Evolutionary conservation across 30 jellyfish, hydroid and myxozoan genomes (phyloP).

Genomic region (Mastigias papua): DNA sequence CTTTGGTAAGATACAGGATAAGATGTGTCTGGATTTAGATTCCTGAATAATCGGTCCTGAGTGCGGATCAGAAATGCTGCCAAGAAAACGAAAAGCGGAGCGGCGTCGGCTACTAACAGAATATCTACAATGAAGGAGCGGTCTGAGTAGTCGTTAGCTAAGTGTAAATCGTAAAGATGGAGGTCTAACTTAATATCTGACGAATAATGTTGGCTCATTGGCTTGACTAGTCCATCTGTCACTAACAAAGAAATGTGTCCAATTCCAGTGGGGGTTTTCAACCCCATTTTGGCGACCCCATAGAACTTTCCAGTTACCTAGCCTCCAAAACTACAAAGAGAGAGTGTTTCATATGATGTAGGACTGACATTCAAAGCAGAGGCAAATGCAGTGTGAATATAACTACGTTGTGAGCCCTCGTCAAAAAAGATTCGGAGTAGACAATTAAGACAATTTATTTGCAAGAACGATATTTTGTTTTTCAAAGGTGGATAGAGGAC

Average conservation of each 20-base stretch:
- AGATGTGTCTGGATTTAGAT: constrained; percentile 37
- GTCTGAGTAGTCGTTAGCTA: constrained; percentile 6
- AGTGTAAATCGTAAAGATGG: constrained; percentile 1
- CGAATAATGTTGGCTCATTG: neutral
- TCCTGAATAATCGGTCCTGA: constrained; percentile 17
- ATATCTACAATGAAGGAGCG: neutral
- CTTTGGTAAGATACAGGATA: constrained; percentile 45
- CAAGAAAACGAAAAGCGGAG: constrained; percentile 53
- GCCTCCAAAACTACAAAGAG: constrained; percentile 57
- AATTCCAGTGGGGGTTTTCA: neutral
- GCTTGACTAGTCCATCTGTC: neutral
- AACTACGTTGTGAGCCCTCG: constrained; percentile 35
- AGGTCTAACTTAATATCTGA: neutral
- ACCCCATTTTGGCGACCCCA: neutral
- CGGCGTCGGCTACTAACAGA: constrained; percentile 48
- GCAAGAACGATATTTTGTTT: constrained; percentile 8
- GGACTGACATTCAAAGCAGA: constrained; percentile 14
- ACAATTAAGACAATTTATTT: constrained; percentile 41
- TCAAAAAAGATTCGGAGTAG: constrained; percentile 3
- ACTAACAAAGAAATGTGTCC: neutral
- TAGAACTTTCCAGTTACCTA: neutral
- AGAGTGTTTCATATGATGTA: constrained; percentile 31
- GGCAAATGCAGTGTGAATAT: constrained; percentile 52
- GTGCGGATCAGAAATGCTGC: neutral
- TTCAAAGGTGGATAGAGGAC: constrained; percentile 44